phyloP scores from a whole-genome alignment of 1,140 invertebrate genomes.

The Campoletis sonorensis region DNA sequence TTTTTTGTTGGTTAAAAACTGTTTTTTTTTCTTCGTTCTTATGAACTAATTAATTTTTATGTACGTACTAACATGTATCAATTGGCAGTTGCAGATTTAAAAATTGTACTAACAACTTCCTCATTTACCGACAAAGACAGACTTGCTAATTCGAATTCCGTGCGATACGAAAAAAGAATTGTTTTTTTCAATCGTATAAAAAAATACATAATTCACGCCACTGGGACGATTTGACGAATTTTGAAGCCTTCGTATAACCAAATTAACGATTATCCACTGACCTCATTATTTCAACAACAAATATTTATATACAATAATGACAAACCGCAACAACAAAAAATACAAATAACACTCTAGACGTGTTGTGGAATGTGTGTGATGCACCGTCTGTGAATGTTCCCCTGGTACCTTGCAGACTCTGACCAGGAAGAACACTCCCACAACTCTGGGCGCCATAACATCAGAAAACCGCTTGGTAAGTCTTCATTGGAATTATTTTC shows the following conservation, averaged over 20 bases:
- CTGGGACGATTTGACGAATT: not conserved
- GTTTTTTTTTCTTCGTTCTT: not conserved
- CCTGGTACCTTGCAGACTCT: slow-evolving; percentile 76
- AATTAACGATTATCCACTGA: slow-evolving; percentile 6
- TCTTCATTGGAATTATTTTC: slow-evolving; percentile 53
- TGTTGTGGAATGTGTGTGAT: slow-evolving; percentile 76
- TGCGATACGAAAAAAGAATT: not conserved
- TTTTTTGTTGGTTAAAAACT: too few species aligned
- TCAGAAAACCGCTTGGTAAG: slow-evolving; percentile 77
- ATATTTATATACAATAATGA: slow-evolving; percentile 15
- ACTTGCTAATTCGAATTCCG: not conserved
- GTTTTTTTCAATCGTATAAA: not conserved
- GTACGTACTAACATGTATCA: slow-evolving; percentile 40
- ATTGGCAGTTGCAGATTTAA: slow-evolving; percentile 48
- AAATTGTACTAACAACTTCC: slow-evolving; percentile 17
- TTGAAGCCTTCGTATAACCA: not conserved
- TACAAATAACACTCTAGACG: slow-evolving; percentile 70
- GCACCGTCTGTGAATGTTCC: slow-evolving; percentile 75
- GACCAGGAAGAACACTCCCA: slow-evolving; percentile 77
- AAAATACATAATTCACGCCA: not conserved
- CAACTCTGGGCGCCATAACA: slow-evolving; percentile 72
- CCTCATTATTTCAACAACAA: too few species aligned
- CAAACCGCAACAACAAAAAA: slow-evolving; percentile 48
- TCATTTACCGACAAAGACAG: slow-evolving; percentile 12
- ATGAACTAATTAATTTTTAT: not conserved